These are phyloP conservation scores for Apantesis nais DNA, from an alignment of 2,888 invertebrate species.

Conservation along the genomic window DNA sequence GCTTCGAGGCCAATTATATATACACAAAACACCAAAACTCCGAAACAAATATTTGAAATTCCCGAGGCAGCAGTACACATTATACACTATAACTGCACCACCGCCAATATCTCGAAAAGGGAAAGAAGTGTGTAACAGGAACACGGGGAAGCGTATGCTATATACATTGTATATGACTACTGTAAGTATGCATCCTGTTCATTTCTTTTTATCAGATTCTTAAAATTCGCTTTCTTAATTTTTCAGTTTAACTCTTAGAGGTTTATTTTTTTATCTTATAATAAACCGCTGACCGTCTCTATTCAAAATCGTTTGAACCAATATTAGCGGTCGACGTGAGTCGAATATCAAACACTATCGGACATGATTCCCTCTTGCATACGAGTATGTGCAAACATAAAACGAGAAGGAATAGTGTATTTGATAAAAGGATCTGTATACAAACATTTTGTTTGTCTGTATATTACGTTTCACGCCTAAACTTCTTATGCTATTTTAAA, in stretches of 20 bases:
- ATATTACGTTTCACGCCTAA: neutral
- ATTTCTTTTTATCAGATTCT: too few species aligned
- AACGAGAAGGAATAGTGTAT: neutral
- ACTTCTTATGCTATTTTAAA: neutral
- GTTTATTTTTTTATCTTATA: neutral
- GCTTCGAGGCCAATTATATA: too few species aligned
- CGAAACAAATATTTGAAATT: too few species aligned
- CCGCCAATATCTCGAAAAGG: too few species aligned
- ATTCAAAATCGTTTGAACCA: neutral
- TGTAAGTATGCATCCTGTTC: too few species aligned
- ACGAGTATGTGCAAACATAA: neutral
- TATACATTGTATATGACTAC: too few species aligned
- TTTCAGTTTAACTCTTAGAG: neutral
- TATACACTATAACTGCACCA: too few species aligned
- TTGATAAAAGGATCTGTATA: neutral
- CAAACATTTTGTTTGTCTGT: neutral
- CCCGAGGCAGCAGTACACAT: too few species aligned
- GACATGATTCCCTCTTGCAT: neutral
- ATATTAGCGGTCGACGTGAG: neutral
- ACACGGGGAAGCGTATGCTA: too few species aligned
- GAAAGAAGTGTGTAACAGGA: too few species aligned
- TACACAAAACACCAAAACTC: too few species aligned
- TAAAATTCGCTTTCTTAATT: neutral
- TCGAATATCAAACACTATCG: constrained; percentile 1
- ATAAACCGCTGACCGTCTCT: neutral